Conservation (phyloP, 2,797 vertebrate species). For the Pristis pectinata region DNA sequence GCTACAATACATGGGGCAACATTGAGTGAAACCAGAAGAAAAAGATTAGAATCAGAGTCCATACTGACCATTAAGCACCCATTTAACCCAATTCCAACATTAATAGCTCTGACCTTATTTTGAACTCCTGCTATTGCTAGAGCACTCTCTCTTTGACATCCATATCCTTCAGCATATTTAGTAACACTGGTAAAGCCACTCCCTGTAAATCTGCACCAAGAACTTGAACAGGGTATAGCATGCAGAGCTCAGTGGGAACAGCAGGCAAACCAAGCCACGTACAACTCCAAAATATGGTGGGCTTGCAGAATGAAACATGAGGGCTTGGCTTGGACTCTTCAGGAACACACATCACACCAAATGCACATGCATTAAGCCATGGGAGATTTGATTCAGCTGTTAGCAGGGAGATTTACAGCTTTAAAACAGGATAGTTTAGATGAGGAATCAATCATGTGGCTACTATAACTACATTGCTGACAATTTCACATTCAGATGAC, state of each 20-base stretch:
- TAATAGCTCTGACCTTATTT: background rate
- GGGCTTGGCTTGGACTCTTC: background rate
- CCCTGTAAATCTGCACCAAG: background rate
- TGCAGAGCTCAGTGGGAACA: background rate
- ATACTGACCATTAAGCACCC: too few species aligned
- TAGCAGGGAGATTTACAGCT: background rate
- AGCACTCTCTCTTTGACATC: background rate
- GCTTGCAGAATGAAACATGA: background rate
- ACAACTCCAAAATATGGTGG: background rate
- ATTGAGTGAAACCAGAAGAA: background rate
- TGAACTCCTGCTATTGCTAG: background rate
- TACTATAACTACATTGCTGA: background rate
- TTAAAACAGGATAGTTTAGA: background rate
- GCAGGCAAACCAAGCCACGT: background rate
- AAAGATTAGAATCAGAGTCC: too few species aligned
- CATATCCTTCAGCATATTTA: background rate
- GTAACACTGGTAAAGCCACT: constrained; percentile 2
- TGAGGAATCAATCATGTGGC: background rate
- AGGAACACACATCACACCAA: background rate
- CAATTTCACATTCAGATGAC: background rate
- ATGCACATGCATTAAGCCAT: background rate
- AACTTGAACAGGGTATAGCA: background rate
- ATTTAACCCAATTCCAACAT: too few species aligned
- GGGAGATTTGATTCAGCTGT: background rate
- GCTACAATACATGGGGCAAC: background rate